Base-by-base conservation (phyloP, 2,888 invertebrate genomes). In the Glomeris marginata region DNA sequence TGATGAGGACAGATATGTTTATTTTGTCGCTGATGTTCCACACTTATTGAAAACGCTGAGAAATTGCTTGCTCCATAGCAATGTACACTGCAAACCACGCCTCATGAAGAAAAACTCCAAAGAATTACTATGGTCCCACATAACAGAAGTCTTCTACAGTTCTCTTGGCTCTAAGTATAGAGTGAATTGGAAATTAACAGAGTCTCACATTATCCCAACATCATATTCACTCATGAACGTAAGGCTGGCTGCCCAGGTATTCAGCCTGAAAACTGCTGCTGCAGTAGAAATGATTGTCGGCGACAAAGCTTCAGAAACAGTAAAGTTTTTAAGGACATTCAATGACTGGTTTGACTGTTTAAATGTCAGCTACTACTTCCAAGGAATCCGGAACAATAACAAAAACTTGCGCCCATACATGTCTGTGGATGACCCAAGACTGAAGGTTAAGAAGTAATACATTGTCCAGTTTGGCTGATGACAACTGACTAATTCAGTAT, bases 251-350 rank as follows among this genome's bases (percentile, higher is more conserved):
- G 22, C 34, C 6, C 22, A 33, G n/a, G 45, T 33, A 2, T 5
- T 45, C 3, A 34, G 45, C 20, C 11, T 11, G 3, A 28, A 6
- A 4, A 37, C 34, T 20, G 43, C 43, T 42, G 5, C 22, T 3
- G 43, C 6, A 3, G 5, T 45, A 6, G 43, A 43, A 43, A 3
- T 4, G n/a, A 43, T 11, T 4, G 4, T 43, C 6, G 22, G 22
- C 18, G 43, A 43, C 3, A 43, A 43, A 10, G 43, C 43, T n/a
- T 20, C 43, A 43, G 43, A 43, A 43, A 43, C 21, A 3, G 21
- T 43, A 5, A 43, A n/a, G 15, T 43, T 28, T 2, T 21, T 43
- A 11, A 45, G 15, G 13, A 33, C 6, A n/a, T 5, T 45, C 4
- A 35, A 45, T 13, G n/a, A 33, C 3, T 45, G 22, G 22, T 21